A percentile compares a stretch with the other conserved stretches of the same genome.
Conservation (phyloP, 2,888 invertebrate species). For the Hirtodrosophila duncani region DNA sequence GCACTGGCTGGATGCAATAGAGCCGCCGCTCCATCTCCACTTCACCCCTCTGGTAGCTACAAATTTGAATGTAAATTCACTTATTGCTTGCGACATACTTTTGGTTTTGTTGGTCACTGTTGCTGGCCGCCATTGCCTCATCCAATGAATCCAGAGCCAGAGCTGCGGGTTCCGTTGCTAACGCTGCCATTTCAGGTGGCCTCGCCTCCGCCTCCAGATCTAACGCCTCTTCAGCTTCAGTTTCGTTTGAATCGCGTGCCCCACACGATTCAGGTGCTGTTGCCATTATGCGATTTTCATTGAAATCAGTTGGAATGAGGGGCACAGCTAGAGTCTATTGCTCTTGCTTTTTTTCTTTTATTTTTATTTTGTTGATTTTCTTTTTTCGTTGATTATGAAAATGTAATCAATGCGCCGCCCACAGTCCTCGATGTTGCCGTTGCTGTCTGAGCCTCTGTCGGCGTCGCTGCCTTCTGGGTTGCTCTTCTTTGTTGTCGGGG, state of each 20-base stretch:
- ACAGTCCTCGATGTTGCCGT: conserved; percentile 24
- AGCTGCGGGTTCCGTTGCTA: conserved; percentile 8
- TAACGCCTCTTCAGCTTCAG: conserved; percentile 39
- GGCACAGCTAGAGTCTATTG: conserved; percentile 12
- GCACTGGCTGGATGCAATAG: background rate
- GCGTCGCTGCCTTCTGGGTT: conserved; percentile 17
- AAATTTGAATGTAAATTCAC: conserved; percentile 39
- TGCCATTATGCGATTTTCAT: conserved; percentile 68
- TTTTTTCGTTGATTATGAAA: conserved; percentile 61
- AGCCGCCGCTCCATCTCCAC: no score
- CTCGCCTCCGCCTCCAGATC: conserved; percentile 42
- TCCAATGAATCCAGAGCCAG: background rate
- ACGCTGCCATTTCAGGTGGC: conserved; percentile 24
- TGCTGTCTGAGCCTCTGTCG: conserved; percentile 15
- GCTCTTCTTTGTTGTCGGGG: conserved; percentile 50
- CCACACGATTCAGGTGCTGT: conserved; percentile 62
- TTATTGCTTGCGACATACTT: conserved; percentile 57
- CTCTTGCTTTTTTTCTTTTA: conserved; percentile 5
- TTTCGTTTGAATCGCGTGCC: conserved; percentile 53
- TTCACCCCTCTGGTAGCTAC: conserved; percentile 10
- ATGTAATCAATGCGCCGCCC: conserved; percentile 62
- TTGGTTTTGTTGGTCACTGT: conserved; percentile 48
- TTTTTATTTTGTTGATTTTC: conserved; percentile 8
- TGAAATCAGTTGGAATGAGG: conserved; percentile 45
- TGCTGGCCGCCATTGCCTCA: conserved; percentile 6